Conservation (phyloP, 2,797 vertebrate species). For the Anguilla megastoma region DNA sequence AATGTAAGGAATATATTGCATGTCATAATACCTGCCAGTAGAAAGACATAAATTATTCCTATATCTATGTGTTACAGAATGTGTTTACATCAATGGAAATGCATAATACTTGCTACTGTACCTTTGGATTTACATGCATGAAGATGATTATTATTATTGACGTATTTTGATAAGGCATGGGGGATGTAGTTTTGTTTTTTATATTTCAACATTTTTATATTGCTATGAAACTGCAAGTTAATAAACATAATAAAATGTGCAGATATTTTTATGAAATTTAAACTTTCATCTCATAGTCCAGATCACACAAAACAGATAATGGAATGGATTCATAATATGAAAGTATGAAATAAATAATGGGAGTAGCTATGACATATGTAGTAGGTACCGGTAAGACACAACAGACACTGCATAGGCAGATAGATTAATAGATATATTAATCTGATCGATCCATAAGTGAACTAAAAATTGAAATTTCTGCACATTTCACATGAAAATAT, state of each 20-base stretch:
- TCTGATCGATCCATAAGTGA: background rate
- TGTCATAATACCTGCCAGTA: background rate
- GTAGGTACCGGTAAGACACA: background rate
- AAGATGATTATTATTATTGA: background rate
- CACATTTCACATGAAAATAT: background rate
- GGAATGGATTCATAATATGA: background rate
- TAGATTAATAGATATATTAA: background rate
- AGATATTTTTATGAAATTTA: background rate
- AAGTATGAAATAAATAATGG: background rate
- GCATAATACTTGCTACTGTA: background rate
- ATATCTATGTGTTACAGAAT: slow-evolving; percentile 3
- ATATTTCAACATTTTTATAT: background rate
- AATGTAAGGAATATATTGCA: slow-evolving; percentile 13
- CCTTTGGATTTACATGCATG: background rate
- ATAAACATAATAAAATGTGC: background rate
- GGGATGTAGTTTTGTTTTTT: background rate
- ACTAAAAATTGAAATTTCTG: background rate
- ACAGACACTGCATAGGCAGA: background rate
- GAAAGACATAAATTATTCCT: background rate
- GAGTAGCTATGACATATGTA: background rate
- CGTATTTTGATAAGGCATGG: background rate
- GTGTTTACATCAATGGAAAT: background rate
- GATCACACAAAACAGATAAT: background rate
- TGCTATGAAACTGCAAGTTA: background rate
- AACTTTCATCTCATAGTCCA: background rate